Evolutionary conservation across 2,113 vertebrate genomes (phyloP), one percentile per base, ranked within the genome.

Genomic region (Pavo muticus): DNA sequence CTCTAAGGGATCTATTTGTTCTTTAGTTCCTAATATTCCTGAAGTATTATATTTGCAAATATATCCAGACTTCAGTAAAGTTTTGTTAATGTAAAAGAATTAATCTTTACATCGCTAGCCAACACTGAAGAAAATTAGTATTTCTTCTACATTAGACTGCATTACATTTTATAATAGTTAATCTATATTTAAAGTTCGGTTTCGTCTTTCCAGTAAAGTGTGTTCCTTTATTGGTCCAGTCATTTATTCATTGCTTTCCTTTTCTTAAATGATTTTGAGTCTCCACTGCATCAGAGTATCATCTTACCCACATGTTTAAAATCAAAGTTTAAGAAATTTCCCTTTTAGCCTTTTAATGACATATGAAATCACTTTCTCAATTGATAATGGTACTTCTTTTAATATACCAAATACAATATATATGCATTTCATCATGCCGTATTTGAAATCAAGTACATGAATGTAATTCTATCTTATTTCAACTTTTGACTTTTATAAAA

Each of bases 401-500:
- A 91, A 91, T 4, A 27, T 73, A 72, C n/a, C 40, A 88, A 84
- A 92, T 81, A 47, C 30, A 80, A 60, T 47, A 81, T 29, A 24
- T 15, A 72, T 25, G 29, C 14, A 78, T 78, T 88, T 17, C 32
- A 71, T 70, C 86, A 65, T 70, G 85, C 57, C 69, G 21, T 27
- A 75, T 89, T 90, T 75, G 72, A 91, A 89, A 89, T 79, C 78
- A 87, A 92, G 40, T 14, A 40, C 24, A 72, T 47, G 13, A 90
- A 86, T 27, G 59, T 71, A 89, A 95, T 75, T 78, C 44, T 44
- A 19, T 77, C 79, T 74, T 70, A 86, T 84, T 95, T 91, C 71
- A 85, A n/a, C 11, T 82, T 90, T n/a, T 70, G 23, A 79, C 37
- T 78, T 86, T 65, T 61, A 83, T n/a, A 50, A 45, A 69, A 87